These are phyloP conservation scores for Danionella cerebrum DNA, from an alignment of 2,113 vertebrate genomes.

Conservation along the genomic window DNA sequence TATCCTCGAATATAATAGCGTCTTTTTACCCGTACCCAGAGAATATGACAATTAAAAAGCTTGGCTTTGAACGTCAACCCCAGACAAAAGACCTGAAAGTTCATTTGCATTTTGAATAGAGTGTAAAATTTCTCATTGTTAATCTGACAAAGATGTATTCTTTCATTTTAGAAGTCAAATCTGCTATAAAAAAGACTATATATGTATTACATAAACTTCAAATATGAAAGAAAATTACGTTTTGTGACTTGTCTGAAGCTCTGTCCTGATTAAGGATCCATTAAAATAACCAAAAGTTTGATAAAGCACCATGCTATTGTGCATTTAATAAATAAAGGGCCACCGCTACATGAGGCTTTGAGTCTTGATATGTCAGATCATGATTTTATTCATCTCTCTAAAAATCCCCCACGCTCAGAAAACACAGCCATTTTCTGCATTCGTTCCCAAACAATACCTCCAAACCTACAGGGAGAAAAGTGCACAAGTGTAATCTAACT, in stretches of 20 bases:
- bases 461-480: slow-evolving; percentile 1
- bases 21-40: neutral
- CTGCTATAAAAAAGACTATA: neutral
- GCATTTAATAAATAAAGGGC: too few relatives aligned
- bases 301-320: too few relatives aligned
- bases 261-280: too few relatives aligned
- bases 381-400: neutral
- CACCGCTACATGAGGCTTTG: too few relatives aligned
- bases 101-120: neutral
- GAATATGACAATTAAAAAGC: neutral
- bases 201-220: neutral
- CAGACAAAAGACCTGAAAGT: neutral
- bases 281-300: too few relatives aligned
- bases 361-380: neutral
- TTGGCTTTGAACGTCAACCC: neutral
- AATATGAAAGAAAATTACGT: neutral
- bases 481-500: slow-evolving; percentile 20
- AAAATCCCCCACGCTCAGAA: neutral
- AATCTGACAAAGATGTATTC: neutral
- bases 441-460: slow-evolving; percentile 5
- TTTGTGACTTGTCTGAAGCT: too few relatives aligned
- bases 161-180: neutral
- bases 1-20: neutral
- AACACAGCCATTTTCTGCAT: neutral
- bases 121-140: neutral